These are phyloP conservation scores for Etheostoma cragini DNA, from an alignment of 2,113 vertebrate species.

Conservation along the genomic window DNA sequence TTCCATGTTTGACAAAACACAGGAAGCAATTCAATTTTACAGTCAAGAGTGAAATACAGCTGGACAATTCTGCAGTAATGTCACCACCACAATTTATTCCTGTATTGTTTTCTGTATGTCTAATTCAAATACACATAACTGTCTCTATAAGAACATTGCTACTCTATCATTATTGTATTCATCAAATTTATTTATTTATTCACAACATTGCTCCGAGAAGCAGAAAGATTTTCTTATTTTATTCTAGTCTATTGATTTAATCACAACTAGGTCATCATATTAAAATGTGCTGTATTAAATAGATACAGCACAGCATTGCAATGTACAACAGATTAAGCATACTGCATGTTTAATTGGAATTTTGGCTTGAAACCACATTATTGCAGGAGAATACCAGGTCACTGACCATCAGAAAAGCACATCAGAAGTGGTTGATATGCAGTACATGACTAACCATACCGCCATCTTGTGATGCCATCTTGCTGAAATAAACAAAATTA, in stretches of 20 bases:
- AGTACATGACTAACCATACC: constrained; percentile 42
- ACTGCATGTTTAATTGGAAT: neutral
- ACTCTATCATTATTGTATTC: neutral
- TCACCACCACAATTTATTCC: neutral
- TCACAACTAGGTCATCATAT: neutral
- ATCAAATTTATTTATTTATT: neutral
- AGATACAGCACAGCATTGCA: neutral
- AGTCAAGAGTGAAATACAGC: constrained; percentile 18
- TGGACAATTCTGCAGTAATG: neutral
- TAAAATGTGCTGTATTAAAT: neutral
- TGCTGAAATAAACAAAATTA: constrained; percentile 9
- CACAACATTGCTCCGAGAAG: neutral
- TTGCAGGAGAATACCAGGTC: neutral
- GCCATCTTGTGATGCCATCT: constrained; percentile 58
- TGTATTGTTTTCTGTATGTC: neutral
- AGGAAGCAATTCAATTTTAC: constrained; percentile 8
- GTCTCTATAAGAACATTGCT: neutral
- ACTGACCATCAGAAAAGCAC: neutral
- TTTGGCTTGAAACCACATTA: neutral
- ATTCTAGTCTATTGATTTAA: neutral
- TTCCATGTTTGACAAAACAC: constrained; percentile 4
- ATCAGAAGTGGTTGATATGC: neutral
- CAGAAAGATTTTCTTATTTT: neutral
- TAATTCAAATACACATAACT: neutral
- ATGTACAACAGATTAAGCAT: neutral